Evolutionary conservation across 2,797 vertebrate species (phyloP), one percentile per base, ranked within the genome.

Genomic region (Tamandua tetradactyla): DNA sequence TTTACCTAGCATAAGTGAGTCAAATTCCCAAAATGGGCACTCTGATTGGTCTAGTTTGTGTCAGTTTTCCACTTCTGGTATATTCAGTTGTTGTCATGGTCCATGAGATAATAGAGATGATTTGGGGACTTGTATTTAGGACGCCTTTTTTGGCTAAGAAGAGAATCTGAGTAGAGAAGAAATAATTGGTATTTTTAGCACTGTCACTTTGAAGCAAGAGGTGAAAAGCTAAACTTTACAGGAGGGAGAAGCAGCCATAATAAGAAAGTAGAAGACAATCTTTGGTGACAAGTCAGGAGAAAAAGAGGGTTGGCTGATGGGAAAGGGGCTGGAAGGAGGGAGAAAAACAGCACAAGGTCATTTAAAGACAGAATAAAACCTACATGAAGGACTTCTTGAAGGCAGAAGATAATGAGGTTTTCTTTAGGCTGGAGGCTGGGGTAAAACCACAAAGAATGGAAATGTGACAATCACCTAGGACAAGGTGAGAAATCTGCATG

Each of bases 141-240:
- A 12, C 9, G 72, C 69, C 69, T 62, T 87, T 72, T 68, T 1
- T 18, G 17, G 17, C 42, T n/a, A 52, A 91, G 40, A 55, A 71
- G 23, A 87, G 59, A 79, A 22, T 47, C 86, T 49, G 13, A 79
- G 40, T 30, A 8, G 42, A 0, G 2, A 93, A 68, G 6, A 79
- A 75, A 47, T 44, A 35, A 76, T 40, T 92, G 35, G 1, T 88
- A 30, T 14, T 88, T 92, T 90, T 57, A 95, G 40, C 84, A 80
- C 4, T 9, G 62, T 47, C 49, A 7, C 9, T 81, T 76, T 87
- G 40, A 86, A 83, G 12, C n/a, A 94, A 22, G 83, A 49, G 35
- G 37, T 85, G 49, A 71, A 93, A 95, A 93, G 30, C 3, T 68
- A 82, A 71, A 85, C 7, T 66, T 95, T 32, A 80, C 27, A 44